phyloP scores from a whole-genome alignment of 2,888 invertebrate species.

The Sturmia bella region DNA sequence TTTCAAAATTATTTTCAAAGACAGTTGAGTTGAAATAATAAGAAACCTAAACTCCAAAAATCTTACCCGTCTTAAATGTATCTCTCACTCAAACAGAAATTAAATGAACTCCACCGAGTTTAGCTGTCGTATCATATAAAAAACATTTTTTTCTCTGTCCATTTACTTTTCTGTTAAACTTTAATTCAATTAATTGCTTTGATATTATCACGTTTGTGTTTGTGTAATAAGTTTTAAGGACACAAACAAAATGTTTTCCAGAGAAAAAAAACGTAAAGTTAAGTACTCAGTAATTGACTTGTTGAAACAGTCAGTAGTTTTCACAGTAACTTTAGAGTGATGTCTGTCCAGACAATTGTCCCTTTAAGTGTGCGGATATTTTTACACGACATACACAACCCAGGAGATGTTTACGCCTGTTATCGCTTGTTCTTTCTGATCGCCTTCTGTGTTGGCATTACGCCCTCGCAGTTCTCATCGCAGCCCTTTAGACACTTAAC shows the following conservation, averaged over 20 bases:
- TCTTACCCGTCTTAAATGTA: too few species aligned
- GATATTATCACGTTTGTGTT: slow-evolving; percentile 42
- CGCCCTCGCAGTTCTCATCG: slow-evolving; percentile 73
- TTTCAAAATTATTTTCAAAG: too few species aligned
- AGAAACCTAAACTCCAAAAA: too few species aligned
- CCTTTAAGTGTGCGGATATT: slow-evolving; percentile 53
- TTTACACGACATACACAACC: slow-evolving; percentile 65
- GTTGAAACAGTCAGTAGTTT: background rate
- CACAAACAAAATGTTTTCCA: background rate
- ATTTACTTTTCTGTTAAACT: background rate
- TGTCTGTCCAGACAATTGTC: slow-evolving; percentile 65
- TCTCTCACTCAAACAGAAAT: too few species aligned
- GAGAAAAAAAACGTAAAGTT: slow-evolving; percentile 3
- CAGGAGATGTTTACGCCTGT: slow-evolving; percentile 76
- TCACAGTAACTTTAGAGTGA: slow-evolving; percentile 64
- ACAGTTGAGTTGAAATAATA: too few species aligned
- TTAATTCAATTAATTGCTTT: slow-evolving; percentile 54
- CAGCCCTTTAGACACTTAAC: slow-evolving; percentile 53
- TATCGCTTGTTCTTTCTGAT: slow-evolving; percentile 73
- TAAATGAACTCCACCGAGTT: background rate
- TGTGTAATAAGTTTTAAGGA: background rate
- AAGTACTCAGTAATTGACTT: background rate
- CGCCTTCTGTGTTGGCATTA: slow-evolving; percentile 73
- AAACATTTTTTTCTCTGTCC: background rate
- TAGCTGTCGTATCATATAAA: background rate